Conservation (phyloP, 1,140 invertebrate species). For the Drosophila novamexicana region DNA sequence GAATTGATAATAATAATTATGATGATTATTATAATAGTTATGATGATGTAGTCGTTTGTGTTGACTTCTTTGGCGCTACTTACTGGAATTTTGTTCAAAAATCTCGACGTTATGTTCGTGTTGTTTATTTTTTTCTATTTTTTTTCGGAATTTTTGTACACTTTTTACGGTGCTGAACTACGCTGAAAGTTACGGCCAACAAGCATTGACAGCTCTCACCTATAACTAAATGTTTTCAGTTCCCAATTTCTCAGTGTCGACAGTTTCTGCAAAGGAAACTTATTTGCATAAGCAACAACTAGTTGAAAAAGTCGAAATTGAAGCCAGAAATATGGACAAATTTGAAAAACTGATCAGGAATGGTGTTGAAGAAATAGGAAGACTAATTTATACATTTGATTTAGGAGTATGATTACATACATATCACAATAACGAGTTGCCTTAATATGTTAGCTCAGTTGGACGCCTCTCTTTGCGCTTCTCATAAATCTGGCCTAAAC, state of each 20-base stretch:
- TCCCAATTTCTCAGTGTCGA: not conserved
- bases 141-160: slow-evolving; percentile 46
- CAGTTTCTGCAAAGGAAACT: slow-evolving; percentile 15
- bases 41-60: not conserved
- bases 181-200: slow-evolving; percentile 51
- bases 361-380: no score
- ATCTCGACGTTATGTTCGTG: slow-evolving; percentile 28
- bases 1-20: not conserved
- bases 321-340: no score
- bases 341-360: no score
- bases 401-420: no score
- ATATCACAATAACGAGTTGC: no score
- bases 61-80: slow-evolving; percentile 30
- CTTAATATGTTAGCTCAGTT: not conserved
- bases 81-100: slow-evolving; percentile 71
- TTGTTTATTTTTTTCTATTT: slow-evolving; percentile 28
- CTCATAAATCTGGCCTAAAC: slow-evolving; percentile 43
- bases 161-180: slow-evolving; percentile 44
- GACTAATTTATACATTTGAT: no score
- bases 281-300: not conserved
- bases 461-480: slow-evolving; percentile 3
- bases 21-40: not conserved
- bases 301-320: no score
- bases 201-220: slow-evolving; percentile 32
- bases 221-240: slow-evolving; percentile 3